Base-by-base conservation (phyloP, 2,113 vertebrate species). In the Leptobrachium ailaonicum region DNA sequence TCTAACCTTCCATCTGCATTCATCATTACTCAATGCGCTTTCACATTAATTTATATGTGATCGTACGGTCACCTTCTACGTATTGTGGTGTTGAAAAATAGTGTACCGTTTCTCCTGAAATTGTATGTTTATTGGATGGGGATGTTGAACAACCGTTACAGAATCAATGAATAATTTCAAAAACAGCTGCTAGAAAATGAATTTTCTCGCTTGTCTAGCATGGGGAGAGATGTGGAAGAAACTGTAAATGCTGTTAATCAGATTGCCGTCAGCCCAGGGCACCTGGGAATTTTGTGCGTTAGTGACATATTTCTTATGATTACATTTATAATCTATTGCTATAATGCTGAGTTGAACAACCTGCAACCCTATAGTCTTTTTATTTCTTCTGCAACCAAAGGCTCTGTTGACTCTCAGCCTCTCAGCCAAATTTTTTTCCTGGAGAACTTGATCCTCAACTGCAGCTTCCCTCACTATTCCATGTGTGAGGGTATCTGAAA, bases 141-240 rank as follows among this genome's bases (percentile, higher is more conserved):
- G 64, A 68, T 69, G 64, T 81, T 81, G 71, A 73, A 47, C 78
- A 80, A 80, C 56, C 71, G 56, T 47, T 60, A 53, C 54, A 62
- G 62, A 80, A 80, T 80, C 78, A 80, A 80, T 74, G 71, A 68
- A 80, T 80, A 80, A 80, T 80, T 80, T 80, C 47, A 44, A 44
- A 20, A 75, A 66, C 72, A 62, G 64, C 64, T 10, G 79, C 58
- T 62, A 14, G 53, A 66, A 75, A 81, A 81, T 81, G 64, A 81
- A 75, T 75, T 66, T 68, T 80, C 50, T 53, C 40, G 5, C 71
- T 74, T 63, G 56, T 75, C 50, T 42, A 60, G 43, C 45, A 54
- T 66, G 72, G 20, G 20, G 20, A 32, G 20, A 32, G 20, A 32
- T 32, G 20, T 32, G 20, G 72, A 53, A 81, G 45, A 71, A 53